Base-by-base conservation (phyloP, 2,888 invertebrate species). In the Drosophila melanosoma region DNA sequence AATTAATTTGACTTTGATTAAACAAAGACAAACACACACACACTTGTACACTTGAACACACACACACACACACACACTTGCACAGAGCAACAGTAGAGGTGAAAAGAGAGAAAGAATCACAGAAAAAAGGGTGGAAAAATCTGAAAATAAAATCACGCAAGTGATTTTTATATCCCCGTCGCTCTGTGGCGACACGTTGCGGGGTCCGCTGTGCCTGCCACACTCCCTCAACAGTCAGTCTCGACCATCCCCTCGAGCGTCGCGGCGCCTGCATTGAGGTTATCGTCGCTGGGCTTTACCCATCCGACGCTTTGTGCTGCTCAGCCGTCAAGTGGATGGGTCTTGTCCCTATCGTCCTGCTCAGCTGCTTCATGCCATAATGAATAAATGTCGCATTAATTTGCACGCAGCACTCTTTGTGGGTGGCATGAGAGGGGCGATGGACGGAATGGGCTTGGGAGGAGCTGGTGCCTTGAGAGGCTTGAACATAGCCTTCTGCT, bases 341-440 rank as follows among this genome's bases (percentile, higher is more conserved):
- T 48, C 51, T 26, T 35, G 12, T 38, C 45, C 29, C 33, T 10
- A 23, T 23, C 45, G 11, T 29, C 29, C 60, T 65, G 61, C 48
- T 52, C 66, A 58, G 73, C 82, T 75, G 74, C 66, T 75, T 54
- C 66, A 75, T 74, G 85, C 71, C 83, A 78, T 83, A 83, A 83
- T 83, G 83, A 83, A 83, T 85, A 83, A 83, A 83, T 85, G 85
- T 83, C 80, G 77, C 83, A 84, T 84, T 83, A 83, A 82, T 83
- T 83, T 84, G 82, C 83, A 84, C 83, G 80, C 77, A 82, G 82
- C 64, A 73, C 70, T 69, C 66, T 72, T 49, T 69, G 64, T 48
- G 64, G 42, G n/a, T n/a, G 23, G 8, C 48, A 8, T 49, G 36
- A 7, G 4, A 12, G 36, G 33, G 23, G 45, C 29, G 29, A 29